Conservation (phyloP, 2,888 invertebrate genomes). For the Prenolepis imparis region DNA sequence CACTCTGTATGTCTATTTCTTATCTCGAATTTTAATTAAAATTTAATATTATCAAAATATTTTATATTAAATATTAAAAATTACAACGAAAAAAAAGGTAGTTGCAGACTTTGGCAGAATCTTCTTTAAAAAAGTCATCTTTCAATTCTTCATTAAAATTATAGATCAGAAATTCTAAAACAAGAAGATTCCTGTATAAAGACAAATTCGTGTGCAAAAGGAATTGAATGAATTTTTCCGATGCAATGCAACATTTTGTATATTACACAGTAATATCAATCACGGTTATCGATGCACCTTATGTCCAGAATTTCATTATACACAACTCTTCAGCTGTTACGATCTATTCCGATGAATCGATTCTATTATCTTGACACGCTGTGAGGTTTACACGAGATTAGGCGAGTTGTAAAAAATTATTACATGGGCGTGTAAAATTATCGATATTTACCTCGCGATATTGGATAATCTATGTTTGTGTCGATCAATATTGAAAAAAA, state of each 20-base stretch:
- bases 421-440: conserved; percentile 4
- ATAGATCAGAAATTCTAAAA: not conserved
- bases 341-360: conserved; percentile 2
- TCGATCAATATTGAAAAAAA: not conserved
- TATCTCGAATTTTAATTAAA: not conserved
- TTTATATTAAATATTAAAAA: not conserved
- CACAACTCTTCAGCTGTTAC: conserved; percentile 51
- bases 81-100: too few species aligned
- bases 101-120: not conserved
- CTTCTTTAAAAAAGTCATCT: not conserved
- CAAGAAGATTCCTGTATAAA: not conserved
- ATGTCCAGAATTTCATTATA: conserved; percentile 56
- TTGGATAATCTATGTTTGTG: conserved; percentile 13
- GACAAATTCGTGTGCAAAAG: not conserved
- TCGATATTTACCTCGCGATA: not conserved
- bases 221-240: conserved; percentile 51
- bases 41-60: not conserved
- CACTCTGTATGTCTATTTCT: not conserved
- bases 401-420: conserved; percentile 4
- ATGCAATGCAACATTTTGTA: not conserved
- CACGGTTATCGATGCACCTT: conserved; percentile 55
- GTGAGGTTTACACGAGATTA: conserved; percentile 35
- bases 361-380: conserved; percentile 56
- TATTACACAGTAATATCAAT: conserved; percentile 24
- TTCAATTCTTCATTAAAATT: not conserved